These are phyloP conservation scores for Syngnathus rostellatus DNA, from an alignment of 2,797 vertebrate genomes.

Conservation along the genomic window DNA sequence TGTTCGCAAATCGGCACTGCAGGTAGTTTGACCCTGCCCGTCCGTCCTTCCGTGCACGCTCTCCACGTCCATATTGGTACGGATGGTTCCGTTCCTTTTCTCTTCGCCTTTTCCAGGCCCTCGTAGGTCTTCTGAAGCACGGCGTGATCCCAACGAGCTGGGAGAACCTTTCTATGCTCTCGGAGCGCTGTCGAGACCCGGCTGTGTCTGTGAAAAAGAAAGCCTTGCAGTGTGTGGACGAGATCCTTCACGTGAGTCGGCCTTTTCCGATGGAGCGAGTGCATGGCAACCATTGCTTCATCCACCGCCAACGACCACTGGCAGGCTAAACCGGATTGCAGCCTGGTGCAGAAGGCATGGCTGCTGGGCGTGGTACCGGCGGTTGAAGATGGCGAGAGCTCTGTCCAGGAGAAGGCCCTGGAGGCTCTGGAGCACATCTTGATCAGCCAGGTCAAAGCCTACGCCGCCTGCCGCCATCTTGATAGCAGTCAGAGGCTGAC, in stretches of 20 bases:
- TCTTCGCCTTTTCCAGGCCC: conserved; percentile 60
- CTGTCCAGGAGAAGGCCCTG: conserved; percentile 85
- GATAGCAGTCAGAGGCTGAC: conserved; percentile 71
- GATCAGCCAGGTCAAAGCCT: conserved; percentile 70
- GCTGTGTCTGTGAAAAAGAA: conserved; percentile 89
- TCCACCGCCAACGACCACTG: background rate
- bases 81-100: background rate
- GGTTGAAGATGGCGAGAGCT: conserved; percentile 77
- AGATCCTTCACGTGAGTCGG: conserved; percentile 79
- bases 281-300: too few relatives aligned
- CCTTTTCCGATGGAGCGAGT: too few relatives aligned
- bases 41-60: too few relatives aligned
- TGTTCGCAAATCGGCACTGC: conserved; percentile 85
- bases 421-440: conserved; percentile 80
- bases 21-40: conserved; percentile 64
- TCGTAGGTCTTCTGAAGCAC: conserved; percentile 79
- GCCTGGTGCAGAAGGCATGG: conserved; percentile 80
- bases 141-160: conserved; percentile 53
- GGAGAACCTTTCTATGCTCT: conserved; percentile 72
- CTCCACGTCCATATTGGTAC: background rate
- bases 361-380: conserved; percentile 77
- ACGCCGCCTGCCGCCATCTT: conserved; percentile 26
- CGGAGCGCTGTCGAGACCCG: conserved; percentile 82
- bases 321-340: conserved; percentile 68
- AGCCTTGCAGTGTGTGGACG: conserved; percentile 79